phyloP scores from a whole-genome alignment of 2,888 invertebrate genomes.

The Parelbella ahira region DNA sequence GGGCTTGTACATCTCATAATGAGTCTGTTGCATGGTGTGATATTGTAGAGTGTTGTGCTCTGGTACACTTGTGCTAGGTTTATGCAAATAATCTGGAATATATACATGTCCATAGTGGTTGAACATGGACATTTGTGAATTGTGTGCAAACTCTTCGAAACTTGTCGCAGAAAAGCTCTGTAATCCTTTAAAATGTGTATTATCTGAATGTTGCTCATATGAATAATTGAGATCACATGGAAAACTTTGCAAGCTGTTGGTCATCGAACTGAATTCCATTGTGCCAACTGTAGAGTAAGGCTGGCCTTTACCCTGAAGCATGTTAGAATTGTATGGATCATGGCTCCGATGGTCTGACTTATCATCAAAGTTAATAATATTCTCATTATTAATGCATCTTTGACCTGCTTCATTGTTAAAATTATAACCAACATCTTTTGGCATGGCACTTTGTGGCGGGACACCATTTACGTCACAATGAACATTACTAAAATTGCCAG shows the following conservation, averaged over 20 bases:
- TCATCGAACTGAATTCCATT: slow-evolving; percentile 56
- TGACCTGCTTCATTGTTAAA: slow-evolving; percentile 72
- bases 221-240: slow-evolving; percentile 70
- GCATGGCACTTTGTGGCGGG: slow-evolving; percentile 37
- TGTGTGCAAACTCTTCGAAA: slow-evolving; percentile 79
- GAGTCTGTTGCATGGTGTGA: slow-evolving; percentile 54
- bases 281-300: slow-evolving; percentile 50
- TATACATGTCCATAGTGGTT: slow-evolving; percentile 76
- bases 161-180: slow-evolving; percentile 75
- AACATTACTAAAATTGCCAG: slow-evolving; percentile 84
- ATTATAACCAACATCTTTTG: slow-evolving; percentile 46
- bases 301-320: slow-evolving; percentile 67
- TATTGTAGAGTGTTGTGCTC: slow-evolving; percentile 59
- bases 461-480: slow-evolving; percentile 81
- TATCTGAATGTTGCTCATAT: slow-evolving; percentile 58
- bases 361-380: slow-evolving; percentile 60
- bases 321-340: slow-evolving; percentile 66
- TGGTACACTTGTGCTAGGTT: slow-evolving; percentile 50
- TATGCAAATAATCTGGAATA: slow-evolving; percentile 65
- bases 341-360: slow-evolving; percentile 62
- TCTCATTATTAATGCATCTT: slow-evolving; percentile 54
- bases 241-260: slow-evolving; percentile 66
- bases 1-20: slow-evolving; percentile 68
- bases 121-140: slow-evolving; percentile 72
- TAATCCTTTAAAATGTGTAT: slow-evolving; percentile 57